phyloP scores from a whole-genome alignment of 2,797 vertebrate species.

The Crenuchus spilurus region DNA sequence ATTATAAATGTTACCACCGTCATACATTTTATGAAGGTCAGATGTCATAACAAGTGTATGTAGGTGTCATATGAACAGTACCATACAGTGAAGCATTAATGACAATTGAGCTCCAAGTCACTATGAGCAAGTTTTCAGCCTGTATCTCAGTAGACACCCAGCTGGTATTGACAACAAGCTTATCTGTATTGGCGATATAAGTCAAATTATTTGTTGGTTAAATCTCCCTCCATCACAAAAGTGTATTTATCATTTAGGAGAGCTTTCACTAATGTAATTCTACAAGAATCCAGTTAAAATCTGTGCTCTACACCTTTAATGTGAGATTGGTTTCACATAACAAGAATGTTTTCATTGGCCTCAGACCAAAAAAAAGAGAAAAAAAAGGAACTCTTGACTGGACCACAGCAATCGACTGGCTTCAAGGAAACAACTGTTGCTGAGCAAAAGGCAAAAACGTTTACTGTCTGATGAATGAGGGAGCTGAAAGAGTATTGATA shows the following conservation, averaged over 20 bases:
- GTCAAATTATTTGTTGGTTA: conserved; percentile 11
- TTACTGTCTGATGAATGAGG: conserved; percentile 72
- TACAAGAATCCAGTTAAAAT: conserved; percentile 23
- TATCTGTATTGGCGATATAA: conserved; percentile 18
- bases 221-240: background rate
- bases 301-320: conserved; percentile 39
- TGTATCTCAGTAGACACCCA: conserved; percentile 43
- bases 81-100: too few species aligned
- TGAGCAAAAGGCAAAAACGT: conserved; percentile 66
- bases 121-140: background rate
- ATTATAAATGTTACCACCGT: too few species aligned
- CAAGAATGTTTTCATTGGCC: conserved; percentile 77
- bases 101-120: too few species aligned
- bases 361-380: conserved; percentile 69
- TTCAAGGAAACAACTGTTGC: conserved; percentile 72
- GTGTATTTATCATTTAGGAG: background rate
- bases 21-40: conserved; percentile 33
- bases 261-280: conserved; percentile 12
- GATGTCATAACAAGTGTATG: conserved; percentile 25
- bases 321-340: conserved; percentile 69
- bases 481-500: conserved; percentile 75
- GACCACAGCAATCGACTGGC: conserved; percentile 67
- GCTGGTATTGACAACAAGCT: conserved; percentile 42
- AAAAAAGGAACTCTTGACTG: conserved; percentile 66
- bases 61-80: too few species aligned